Conservation (phyloP, 1,140 invertebrate genomes). For the Achatina immaculata region DNA sequence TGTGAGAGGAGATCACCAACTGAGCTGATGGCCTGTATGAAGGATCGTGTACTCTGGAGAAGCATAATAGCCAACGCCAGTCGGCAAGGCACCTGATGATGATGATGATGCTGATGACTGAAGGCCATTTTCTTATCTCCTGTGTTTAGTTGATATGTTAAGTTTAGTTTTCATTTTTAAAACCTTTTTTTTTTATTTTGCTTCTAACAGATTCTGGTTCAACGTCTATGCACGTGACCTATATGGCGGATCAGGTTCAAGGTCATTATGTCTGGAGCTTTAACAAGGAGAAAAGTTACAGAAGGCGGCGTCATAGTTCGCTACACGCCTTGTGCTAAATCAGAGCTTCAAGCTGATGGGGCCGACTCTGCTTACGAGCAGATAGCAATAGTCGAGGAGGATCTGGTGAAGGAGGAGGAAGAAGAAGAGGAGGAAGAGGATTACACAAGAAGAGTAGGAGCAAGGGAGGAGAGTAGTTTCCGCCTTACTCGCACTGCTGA, state of each 20-base stretch:
- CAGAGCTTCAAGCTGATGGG: constrained; percentile 50
- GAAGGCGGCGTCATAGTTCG: constrained; percentile 68
- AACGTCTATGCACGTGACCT: not conserved
- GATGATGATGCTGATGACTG: not conserved
- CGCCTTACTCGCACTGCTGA: not conserved
- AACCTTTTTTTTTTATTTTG: not conserved
- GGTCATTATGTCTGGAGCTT: constrained; percentile 43
- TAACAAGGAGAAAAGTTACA: constrained; percentile 43
- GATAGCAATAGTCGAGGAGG: constrained; percentile 80
- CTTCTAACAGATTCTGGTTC: not conserved
- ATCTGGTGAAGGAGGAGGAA: constrained; percentile 71
- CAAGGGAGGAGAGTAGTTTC: not conserved
- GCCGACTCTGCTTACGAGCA: constrained; percentile 80
- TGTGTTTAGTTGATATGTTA: not conserved
- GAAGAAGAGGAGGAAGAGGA: constrained; percentile 78
- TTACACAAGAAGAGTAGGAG: constrained; percentile 66
- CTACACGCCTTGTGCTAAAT: constrained; percentile 71
- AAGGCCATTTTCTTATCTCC: not conserved
- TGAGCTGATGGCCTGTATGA: no score
- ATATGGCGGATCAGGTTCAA: constrained; percentile 31
- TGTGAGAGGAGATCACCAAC: no score
- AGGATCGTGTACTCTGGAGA: no score
- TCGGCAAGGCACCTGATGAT: not conserved
- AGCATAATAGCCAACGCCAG: no score
- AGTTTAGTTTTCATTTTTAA: not conserved